Conservation (phyloP, 1,140 invertebrate species). For the Archivesica marissinica region DNA sequence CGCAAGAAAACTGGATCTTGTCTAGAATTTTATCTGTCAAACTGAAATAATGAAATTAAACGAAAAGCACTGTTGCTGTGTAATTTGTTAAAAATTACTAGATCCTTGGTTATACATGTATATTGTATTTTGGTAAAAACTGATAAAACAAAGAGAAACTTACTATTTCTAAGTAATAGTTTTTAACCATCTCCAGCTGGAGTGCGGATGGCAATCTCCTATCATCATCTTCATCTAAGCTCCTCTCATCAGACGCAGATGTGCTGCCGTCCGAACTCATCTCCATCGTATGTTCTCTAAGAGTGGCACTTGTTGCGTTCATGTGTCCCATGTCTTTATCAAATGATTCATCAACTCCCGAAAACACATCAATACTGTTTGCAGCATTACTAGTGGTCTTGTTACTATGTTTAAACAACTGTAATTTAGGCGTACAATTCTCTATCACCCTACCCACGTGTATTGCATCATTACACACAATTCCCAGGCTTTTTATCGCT, state of each 20-base stretch:
- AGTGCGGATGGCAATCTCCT: not conserved
- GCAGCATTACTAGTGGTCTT: not conserved
- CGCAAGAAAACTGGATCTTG: too few species aligned
- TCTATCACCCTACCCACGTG: not conserved
- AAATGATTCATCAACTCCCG: not conserved
- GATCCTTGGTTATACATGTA: too few species aligned
- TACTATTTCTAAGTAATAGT: not conserved
- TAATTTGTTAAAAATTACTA: too few species aligned
- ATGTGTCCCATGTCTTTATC: not conserved
- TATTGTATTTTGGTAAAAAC: too few species aligned
- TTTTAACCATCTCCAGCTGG: not conserved
- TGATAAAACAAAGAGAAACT: not conserved
- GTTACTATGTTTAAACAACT: not conserved
- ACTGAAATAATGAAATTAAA: too few species aligned
- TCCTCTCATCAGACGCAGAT: not conserved
- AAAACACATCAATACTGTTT: not conserved
- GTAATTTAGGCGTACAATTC: not conserved
- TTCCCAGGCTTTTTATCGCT: not conserved
- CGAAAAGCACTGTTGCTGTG: too few species aligned
- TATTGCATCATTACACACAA: not conserved
- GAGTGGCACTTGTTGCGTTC: not conserved
- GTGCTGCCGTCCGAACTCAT: not conserved
- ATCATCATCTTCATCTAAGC: not conserved
- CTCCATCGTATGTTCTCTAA: not conserved
- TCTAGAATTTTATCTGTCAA: too few species aligned